A percentile compares a stretch with the other conserved stretches of the same genome.
Evolutionary conservation across 2,888 invertebrate species (phyloP).

Genomic region (Artemia sinica): DNA sequence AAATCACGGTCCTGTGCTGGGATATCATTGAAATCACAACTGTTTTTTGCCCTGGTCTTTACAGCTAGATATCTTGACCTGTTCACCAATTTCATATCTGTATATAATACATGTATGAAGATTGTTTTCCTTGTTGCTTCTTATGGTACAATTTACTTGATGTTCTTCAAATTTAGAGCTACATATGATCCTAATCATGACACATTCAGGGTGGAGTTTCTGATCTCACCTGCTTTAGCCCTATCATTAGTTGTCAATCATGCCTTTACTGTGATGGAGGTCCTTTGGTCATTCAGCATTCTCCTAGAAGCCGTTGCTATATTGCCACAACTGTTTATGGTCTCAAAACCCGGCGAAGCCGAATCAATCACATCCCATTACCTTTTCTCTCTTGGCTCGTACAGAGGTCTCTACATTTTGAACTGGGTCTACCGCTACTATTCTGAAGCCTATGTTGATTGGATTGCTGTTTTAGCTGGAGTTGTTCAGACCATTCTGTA

Average conservation of each 20-base stretch:
- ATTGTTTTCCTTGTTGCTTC: slow-evolving; percentile 66
- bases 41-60: slow-evolving; percentile 84
- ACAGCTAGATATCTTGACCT: slow-evolving; percentile 85
- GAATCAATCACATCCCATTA: slow-evolving; percentile 97
- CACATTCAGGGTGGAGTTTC: slow-evolving; percentile 89
- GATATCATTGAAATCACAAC: slow-evolving; percentile 91
- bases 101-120: slow-evolving; percentile 94
- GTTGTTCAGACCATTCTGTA: slow-evolving; percentile 93
- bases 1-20: slow-evolving; percentile 97
- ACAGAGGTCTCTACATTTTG: slow-evolving; percentile 69
- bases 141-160: slow-evolving; percentile 77
- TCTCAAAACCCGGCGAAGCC: slow-evolving; percentile 96
- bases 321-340: slow-evolving; percentile 92
- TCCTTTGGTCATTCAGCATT: slow-evolving; percentile 98
- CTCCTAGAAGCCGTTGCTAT: slow-evolving; percentile 98
- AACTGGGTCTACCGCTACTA: slow-evolving; percentile 94
- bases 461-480: slow-evolving; percentile 95
- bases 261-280: slow-evolving; percentile 78
- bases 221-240: slow-evolving; percentile 66
- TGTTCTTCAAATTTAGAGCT: slow-evolving; percentile 91
- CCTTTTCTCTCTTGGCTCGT: slow-evolving; percentile 74
- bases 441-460: slow-evolving; percentile 78
- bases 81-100: slow-evolving; percentile 78
- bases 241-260: slow-evolving; percentile 84
- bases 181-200: slow-evolving; percentile 96